Evolutionary conservation across 1,140 invertebrate species (phyloP), one percentile per base, ranked within the genome.

Genomic region (Danaus melanippus): DNA sequence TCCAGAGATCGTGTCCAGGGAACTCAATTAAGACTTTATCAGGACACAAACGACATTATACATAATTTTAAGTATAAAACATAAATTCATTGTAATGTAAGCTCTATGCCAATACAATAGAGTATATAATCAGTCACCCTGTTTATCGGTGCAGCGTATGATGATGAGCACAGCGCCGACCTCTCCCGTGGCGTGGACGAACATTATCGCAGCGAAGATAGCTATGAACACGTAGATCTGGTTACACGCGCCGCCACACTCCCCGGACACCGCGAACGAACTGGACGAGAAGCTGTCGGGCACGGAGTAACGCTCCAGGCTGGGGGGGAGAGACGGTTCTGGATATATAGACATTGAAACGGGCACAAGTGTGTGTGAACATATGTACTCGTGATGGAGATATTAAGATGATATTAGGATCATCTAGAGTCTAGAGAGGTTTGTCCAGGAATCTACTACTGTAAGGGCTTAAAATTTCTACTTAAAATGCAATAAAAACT

Each of bases 131-230:
- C 56, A 90, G 3, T 63, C 56, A 90, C 89, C 89, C 60, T 92
- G 90, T 15, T 95, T 95, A 84, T 97, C 94, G 12, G 96, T 96
- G 74, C 96, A 97, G 50, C 96, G 91, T 67, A 97, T 91, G 58
- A 96, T 97, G 11, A 97, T 88, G 56, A 97, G 81, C 91, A 97
- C 96, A 10, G 94, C 94, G 49, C 95, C 96, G 11, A 97, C 96
- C 85, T 97, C 96, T 15, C 93, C 95, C 17, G 94, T 97, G 42
- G 96, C 96, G 82, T 97, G 95, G 58, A 96, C 93, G 82, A 97
- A 94, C 74, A 96, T 95, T 77, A 96, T 93, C 46, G 95, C 88
- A 3, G 95, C 95, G 87, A 97, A 96, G 17, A 97, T 89, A 53
- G 93, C 89, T 66, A 97, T 92, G 81, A 97, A 97, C 75, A 92